phyloP scores from a whole-genome alignment of 1,140 invertebrate species.

The Lucilia sericata region DNA sequence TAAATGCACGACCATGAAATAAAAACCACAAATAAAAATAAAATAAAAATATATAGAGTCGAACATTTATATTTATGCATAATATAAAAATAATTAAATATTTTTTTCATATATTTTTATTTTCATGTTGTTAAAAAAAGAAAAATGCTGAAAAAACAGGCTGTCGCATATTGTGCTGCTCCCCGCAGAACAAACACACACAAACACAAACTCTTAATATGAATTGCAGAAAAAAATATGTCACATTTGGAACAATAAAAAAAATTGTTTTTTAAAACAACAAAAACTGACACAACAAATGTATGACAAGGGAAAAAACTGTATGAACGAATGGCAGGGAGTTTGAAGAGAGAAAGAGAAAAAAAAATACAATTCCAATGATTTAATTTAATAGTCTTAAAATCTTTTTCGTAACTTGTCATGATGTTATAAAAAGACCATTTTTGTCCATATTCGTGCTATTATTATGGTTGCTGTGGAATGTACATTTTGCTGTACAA shows the following conservation, averaged over 20 bases:
- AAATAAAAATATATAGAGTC: not conserved
- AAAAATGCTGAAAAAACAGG: not conserved
- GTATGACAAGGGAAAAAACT: not conserved
- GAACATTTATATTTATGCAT: not conserved
- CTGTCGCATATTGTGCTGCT: not conserved
- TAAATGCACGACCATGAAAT: not conserved
- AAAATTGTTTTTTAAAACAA: not conserved
- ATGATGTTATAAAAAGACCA: not conserved
- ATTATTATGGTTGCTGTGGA: no score
- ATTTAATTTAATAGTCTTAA: slow-evolving; percentile 41
- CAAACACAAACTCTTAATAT: not conserved
- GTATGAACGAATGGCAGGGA: not conserved
- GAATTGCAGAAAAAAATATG: not conserved
- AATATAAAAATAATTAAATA: slow-evolving; percentile 14
- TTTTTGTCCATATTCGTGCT: no score
- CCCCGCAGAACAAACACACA: not conserved
- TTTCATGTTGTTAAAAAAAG: not conserved
- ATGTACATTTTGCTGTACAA: no score
- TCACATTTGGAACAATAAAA: slow-evolving; percentile 4
- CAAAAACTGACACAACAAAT: not conserved
- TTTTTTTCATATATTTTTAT: not conserved
- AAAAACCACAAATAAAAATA: not conserved
- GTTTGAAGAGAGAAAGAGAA: not conserved
- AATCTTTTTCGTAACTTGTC: slow-evolving; percentile 35
- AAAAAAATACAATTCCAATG: not conserved